These are phyloP conservation scores for Mechanitis messenoides DNA, from an alignment of 2,888 invertebrate species.

Conservation along the genomic window DNA sequence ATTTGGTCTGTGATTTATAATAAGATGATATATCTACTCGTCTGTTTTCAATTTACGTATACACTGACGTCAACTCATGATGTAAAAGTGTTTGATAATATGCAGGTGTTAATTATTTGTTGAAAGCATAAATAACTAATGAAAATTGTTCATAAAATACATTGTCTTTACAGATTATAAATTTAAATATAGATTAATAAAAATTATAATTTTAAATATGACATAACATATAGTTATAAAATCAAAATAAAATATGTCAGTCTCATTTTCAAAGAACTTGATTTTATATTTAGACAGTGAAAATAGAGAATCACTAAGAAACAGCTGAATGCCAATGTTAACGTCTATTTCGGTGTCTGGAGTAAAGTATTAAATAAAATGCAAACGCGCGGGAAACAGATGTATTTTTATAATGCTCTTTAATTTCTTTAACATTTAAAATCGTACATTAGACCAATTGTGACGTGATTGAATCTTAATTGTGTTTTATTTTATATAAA, in stretches of 20 bases:
- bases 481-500: no score
- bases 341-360: constrained; percentile 54
- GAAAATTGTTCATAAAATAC: no score
- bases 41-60: constrained; percentile 2
- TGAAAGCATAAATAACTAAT: no score
- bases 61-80: not conserved
- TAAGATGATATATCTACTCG: constrained; percentile 1
- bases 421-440: constrained; percentile 26
- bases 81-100: not conserved
- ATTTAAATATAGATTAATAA: no score
- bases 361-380: constrained; percentile 42
- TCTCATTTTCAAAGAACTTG: constrained; percentile 48
- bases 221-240: no score
- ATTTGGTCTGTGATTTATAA: constrained; percentile 1
- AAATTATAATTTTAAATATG: no score
- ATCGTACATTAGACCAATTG: not conserved
- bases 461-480: no score
- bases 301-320: constrained; percentile 65
- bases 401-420: constrained; percentile 25
- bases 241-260: constrained; percentile 48
- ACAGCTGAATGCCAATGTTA: constrained; percentile 71
- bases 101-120: constrained; percentile 2
- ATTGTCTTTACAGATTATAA: no score
- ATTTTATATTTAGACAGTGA: constrained; percentile 55
- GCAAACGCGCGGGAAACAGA: constrained; percentile 29